A percentile compares a stretch with the other conserved stretches of the same genome.
Conservation (phyloP, 2,797 vertebrate species). For the Galagoides demidoff region DNA sequence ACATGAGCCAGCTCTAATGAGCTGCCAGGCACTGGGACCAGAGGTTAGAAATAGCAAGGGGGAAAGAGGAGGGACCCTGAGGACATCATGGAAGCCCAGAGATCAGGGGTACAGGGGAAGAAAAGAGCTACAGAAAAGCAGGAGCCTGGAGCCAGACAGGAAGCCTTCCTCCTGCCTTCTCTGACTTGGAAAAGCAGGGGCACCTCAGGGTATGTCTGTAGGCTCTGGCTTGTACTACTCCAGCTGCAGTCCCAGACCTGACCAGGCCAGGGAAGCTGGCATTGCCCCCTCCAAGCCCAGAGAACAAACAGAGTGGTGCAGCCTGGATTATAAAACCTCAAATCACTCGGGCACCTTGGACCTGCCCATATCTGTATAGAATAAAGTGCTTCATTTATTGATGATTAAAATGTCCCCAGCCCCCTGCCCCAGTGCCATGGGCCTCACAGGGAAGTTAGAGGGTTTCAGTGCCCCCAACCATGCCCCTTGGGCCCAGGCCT, state of each 20-base stretch:
- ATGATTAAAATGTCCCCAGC: constrained; percentile 81
- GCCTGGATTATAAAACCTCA: constrained; percentile 47
- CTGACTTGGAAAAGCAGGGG: not conserved
- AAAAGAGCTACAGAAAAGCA: not conserved
- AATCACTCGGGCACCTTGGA: constrained; percentile 80
- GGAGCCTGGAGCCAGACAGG: not conserved
- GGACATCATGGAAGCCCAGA: constrained; percentile 72
- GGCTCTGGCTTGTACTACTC: not conserved
- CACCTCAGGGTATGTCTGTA: accelerated
- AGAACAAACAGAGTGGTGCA: not conserved
- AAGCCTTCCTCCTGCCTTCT: not conserved
- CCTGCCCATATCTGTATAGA: constrained; percentile 87
- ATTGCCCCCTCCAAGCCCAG: not conserved
- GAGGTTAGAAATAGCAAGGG: constrained; percentile 55
- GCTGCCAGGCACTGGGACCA: constrained; percentile 68
- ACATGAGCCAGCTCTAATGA: constrained; percentile 55
- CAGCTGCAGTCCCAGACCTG: not conserved
- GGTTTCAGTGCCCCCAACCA: not conserved
- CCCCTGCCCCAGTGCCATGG: constrained; percentile 56
- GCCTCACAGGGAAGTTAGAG: constrained; percentile 59
- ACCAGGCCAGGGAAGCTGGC: not conserved
- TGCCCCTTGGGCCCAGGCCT: constrained; percentile 35
- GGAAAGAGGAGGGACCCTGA: constrained; percentile 61
- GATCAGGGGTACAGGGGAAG: not conserved
- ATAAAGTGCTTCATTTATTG: constrained; percentile 90